Evolutionary conservation across 2,888 invertebrate species (phyloP).

Genomic region (Amphipyra berbera): DNA sequence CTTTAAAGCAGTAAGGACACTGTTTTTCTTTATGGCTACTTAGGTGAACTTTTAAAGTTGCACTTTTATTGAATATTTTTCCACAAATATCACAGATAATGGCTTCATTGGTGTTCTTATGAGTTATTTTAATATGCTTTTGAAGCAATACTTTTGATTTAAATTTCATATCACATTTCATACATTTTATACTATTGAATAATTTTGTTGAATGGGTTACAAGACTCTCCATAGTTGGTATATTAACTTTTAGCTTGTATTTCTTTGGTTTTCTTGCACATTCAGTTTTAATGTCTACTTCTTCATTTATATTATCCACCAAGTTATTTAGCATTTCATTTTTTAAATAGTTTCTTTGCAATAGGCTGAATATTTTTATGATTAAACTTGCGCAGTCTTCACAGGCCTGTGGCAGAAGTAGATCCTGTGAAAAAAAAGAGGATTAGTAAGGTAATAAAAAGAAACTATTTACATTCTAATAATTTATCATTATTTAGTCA

Average conservation of each 20-base stretch:
- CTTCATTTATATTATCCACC: slow-evolving; percentile 51
- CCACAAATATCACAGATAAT: slow-evolving; percentile 67
- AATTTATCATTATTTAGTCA: too few relatives aligned
- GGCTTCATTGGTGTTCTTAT: slow-evolving; percentile 52
- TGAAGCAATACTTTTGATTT: slow-evolving; percentile 42
- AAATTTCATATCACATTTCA: slow-evolving; percentile 53
- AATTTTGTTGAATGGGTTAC: slow-evolving; percentile 14
- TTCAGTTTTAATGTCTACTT: slow-evolving; percentile 44
- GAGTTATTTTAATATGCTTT: slow-evolving; percentile 50
- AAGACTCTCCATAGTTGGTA: slow-evolving; percentile 35
- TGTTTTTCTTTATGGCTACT: slow-evolving; percentile 62
- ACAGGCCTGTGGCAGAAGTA: slow-evolving; percentile 66
- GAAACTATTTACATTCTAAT: too few relatives aligned
- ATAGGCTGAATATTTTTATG: slow-evolving; percentile 62
- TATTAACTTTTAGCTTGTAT: slow-evolving; percentile 33
- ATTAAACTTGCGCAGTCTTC: slow-evolving; percentile 64
- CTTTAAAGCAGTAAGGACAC: slow-evolving; percentile 70
- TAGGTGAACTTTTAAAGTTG: slow-evolving; percentile 61
- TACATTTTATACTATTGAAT: slow-evolving; percentile 7
- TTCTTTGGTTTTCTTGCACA: slow-evolving; percentile 28
- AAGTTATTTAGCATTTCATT: slow-evolving; percentile 45
- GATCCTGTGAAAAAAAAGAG: slow-evolving; percentile 65
- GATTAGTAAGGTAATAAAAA: too few relatives aligned
- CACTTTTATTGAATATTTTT: slow-evolving; percentile 59
- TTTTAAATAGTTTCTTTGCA: slow-evolving; percentile 60